Base-by-base conservation (phyloP, 1,140 invertebrate species). In the Drosophila ohnishii region DNA sequence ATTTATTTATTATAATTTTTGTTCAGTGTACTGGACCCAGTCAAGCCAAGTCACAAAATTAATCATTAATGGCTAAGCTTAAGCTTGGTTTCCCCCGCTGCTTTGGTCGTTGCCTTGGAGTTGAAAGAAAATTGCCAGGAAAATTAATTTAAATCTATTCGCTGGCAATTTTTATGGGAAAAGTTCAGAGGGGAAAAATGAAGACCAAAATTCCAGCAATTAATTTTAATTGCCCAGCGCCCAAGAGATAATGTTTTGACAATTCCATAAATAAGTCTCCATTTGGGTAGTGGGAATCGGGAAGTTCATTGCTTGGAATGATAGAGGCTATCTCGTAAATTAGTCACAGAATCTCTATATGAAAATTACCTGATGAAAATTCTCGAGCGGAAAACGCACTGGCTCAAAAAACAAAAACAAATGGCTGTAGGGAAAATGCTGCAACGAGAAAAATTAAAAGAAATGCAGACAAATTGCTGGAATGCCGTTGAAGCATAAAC, bases 401-500 rank as follows among this genome's bases (percentile, higher is more conserved):
- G 56, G 57, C 56, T 56, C 67, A 48, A 64, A 28, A 35, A 50
- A 69, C 50, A 69, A 50, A 50, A 11, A 80, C 69, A 79, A 63
- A 78, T 71, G 39, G 67, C 28, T 78, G 56, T 25, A 55, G 30
- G 50, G 32, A 14, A 65, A 80, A 76, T 47, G 34, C 35, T 57
- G 39, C 5, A 10, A 74, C 42, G 35, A 42, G n/a, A 69, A 69
- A 53, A 77, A 51, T 70, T 51, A 78, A 78, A 79, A 79, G 79
- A 87, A 86, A 86, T 86, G 83, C 83, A 86, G 83, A 86, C 83
- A 86, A 86, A 87, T 87, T 83, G 72, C 84, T 71, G 79, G 83
- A 86, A 86, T 87, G 79, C 83, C 76, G 79, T 63, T 87, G 63
- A 86, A 86, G 83, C 82, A 87, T 86, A 87, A 82, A 66, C 60